Evolutionary conservation across 2,113 vertebrate species (phyloP), one percentile per base, ranked within the genome.

Genomic region (Pseudopodoces humilis): DNA sequence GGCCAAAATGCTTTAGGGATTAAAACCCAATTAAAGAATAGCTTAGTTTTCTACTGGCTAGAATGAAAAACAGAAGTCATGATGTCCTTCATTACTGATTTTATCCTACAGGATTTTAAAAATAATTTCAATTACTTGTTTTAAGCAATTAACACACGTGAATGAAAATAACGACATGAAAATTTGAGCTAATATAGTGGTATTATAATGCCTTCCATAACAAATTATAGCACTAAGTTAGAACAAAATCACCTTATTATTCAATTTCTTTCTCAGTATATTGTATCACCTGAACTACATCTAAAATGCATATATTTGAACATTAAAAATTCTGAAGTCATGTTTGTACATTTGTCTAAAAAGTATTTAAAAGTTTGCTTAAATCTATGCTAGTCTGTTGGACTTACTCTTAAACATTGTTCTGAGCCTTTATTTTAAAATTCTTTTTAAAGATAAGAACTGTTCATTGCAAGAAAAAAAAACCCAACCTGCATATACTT

Each of bases 21-120:
- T 63, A 86, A 92, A 71, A 79, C 21, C 49, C 84, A 86, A 92
- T 55, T 75, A 77, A 94, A 93, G 23, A 89, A 52, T 27, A 85
- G 20, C 60, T 68, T 65, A 7, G 20, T 80, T 95, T 96, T 95
- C 58, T 94, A 83, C 24, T 83, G 25, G 49, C 56, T 94, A 46
- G 85, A 83, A 35, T 58, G 43, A 95, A 75, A 96, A 93, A 87
- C 11, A 58, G n/a, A 92, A 88, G 43, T 46, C 4, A 2, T 7
- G 0, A 52, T 46, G 83, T 60, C 46, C 89, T 78, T 93, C 47
- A 46, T 63, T 82, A 88, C 4, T 85, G 52, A 94, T 49, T 83
- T 85, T 5, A 94, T 58, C 47, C 86, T 49, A 89, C 15, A 91
- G 1, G 2, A 81, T 41, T 83, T 92, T 43, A 3, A 83, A 23